phyloP scores from a whole-genome alignment of 2,797 vertebrate species.

The Pangasius krempfi region DNA sequence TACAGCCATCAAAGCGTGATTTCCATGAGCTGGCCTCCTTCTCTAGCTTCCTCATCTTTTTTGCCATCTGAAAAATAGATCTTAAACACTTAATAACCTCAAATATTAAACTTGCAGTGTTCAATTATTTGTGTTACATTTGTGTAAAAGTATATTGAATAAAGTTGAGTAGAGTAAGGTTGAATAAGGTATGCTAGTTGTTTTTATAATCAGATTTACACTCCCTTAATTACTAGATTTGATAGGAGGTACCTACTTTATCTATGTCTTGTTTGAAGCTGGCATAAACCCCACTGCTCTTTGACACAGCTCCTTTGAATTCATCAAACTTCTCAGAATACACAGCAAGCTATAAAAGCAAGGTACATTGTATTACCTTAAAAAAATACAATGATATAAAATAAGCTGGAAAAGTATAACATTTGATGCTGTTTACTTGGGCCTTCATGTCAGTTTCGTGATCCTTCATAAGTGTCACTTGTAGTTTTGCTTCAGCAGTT shows the following conservation, averaged over 20 bases:
- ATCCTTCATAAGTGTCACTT: constrained; percentile 88
- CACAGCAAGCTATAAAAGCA: constrained; percentile 82
- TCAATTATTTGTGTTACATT: not conserved
- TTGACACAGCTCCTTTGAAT: constrained; percentile 92
- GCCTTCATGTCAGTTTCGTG: constrained; percentile 86
- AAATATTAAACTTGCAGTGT: not conserved
- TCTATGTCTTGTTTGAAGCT: constrained; percentile 99
- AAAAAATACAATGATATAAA: not conserved
- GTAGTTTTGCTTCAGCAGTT: constrained; percentile 86
- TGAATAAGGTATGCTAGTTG: not conserved
- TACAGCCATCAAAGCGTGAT: constrained; percentile 93
- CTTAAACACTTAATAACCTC: not conserved
- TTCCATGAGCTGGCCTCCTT: constrained; percentile 96
- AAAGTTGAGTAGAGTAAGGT: no score
- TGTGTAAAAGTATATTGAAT: not conserved
- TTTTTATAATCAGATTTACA: not conserved
- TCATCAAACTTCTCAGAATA: constrained; percentile 98
- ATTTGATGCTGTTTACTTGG: constrained; percentile 78
- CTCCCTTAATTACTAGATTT: not conserved
- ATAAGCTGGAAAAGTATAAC: not conserved
- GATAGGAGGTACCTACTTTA: constrained; percentile 80
- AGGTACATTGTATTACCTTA: not conserved
- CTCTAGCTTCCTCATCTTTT: constrained; percentile 98
- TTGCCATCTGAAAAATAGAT: constrained; percentile 83
- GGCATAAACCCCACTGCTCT: constrained; percentile 94